phyloP scores from a whole-genome alignment of 2,113 vertebrate species.

The Lophochroa leadbeateri region DNA sequence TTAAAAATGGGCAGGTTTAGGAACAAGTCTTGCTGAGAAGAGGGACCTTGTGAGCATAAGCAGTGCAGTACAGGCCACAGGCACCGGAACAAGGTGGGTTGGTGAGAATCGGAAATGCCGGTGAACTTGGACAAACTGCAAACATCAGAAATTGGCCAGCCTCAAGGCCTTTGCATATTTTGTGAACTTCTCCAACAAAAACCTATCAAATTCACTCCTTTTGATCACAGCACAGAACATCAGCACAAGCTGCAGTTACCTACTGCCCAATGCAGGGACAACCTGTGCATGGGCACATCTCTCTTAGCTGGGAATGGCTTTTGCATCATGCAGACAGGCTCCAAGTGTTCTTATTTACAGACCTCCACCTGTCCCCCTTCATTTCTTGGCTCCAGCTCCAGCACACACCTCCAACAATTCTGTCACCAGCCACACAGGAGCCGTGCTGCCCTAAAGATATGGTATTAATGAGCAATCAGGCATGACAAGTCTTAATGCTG shows the following conservation, averaged over 20 bases:
- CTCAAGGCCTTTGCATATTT: accelerated
- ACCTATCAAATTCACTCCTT: background rate
- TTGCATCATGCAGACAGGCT: background rate
- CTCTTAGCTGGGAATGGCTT: accelerated
- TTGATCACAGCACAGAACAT: background rate
- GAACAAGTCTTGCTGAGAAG: background rate
- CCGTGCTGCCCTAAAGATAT: background rate
- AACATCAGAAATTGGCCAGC: accelerated
- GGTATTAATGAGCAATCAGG: background rate
- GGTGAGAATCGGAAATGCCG: accelerated
- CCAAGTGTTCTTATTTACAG: background rate
- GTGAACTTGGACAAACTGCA: background rate
- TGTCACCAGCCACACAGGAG: background rate
- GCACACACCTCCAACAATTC: background rate
- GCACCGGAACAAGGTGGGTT: accelerated
- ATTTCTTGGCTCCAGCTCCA: background rate
- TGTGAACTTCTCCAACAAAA: background rate
- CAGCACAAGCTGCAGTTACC: background rate
- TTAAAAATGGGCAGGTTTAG: background rate
- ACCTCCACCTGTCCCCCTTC: background rate
- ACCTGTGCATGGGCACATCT: background rate
- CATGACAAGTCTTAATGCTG: background rate
- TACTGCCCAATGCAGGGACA: background rate
- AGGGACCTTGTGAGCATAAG: accelerated
- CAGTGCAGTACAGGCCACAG: accelerated